Conservation (phyloP, 2,797 vertebrate species). For the Rhabdophis nuchalis region DNA sequence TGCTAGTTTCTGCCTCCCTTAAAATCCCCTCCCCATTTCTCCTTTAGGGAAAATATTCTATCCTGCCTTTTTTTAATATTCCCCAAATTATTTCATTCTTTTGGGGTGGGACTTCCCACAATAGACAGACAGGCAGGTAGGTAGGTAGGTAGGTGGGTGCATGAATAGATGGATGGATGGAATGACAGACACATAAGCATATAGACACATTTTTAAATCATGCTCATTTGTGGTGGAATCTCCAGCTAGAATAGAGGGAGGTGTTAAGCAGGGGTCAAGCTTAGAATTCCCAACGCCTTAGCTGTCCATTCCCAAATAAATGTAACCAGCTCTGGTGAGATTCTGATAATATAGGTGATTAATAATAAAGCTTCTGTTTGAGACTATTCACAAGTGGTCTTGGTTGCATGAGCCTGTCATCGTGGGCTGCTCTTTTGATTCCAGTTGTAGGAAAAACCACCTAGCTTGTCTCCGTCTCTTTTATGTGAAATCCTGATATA, state of each 20-base stretch:
- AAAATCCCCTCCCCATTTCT: no score
- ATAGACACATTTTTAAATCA: not conserved
- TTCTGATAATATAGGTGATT: not conserved
- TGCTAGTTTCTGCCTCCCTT: no score
- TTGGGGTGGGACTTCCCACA: no score
- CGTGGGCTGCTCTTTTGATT: not conserved
- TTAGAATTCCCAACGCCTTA: not conserved
- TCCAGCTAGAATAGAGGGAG: not conserved
- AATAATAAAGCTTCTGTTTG: not conserved
- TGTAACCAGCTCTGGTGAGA: not conserved
- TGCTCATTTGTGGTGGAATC: not conserved
- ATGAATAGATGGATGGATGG: not conserved
- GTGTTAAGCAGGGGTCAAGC: not conserved
- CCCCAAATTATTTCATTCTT: no score
- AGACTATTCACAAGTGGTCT: not conserved
- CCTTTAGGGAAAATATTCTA: no score
- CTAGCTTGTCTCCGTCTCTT: not conserved
- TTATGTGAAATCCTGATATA: not conserved
- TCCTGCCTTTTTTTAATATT: no score
- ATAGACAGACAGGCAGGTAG: not conserved
- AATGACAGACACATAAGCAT: not conserved
- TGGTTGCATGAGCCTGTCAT: not conserved
- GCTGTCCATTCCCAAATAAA: not conserved
- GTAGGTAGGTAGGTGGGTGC: no score
- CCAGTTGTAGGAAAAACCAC: not conserved